A percentile compares a stretch with the other conserved stretches of the same genome.
phyloP scores from a whole-genome alignment of 2,888 invertebrate genomes.

The Chouioia cunea region DNA sequence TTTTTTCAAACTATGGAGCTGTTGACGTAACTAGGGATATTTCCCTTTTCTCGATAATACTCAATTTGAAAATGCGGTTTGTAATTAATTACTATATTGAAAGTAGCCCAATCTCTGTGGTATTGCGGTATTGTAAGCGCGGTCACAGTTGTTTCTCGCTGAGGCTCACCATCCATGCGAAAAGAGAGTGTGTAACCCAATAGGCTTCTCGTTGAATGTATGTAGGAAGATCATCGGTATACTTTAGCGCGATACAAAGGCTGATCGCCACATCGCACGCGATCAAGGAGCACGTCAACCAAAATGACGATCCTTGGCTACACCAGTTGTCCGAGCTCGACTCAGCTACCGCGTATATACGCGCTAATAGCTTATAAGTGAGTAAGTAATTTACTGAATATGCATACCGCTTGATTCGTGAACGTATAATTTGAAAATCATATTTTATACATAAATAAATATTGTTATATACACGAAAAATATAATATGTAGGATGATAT shows the following conservation, averaged over 20 bases:
- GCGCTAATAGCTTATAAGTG: neutral
- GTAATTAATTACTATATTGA: too few species aligned
- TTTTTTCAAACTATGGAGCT: too few species aligned
- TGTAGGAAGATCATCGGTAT: conserved; percentile 59
- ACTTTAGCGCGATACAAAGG: conserved; percentile 62
- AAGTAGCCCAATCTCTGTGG: too few species aligned
- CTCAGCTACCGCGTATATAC: neutral
- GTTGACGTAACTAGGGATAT: too few species aligned
- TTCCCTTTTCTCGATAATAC: too few species aligned
- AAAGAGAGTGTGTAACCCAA: conserved; percentile 60
- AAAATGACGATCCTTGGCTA: conserved; percentile 61
- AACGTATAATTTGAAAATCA: too few species aligned
- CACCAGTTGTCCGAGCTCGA: conserved; percentile 25
- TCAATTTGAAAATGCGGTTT: too few species aligned
- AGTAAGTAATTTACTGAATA: conserved; percentile 16
- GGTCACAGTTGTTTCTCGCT: conserved; percentile 60
- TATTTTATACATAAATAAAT: too few species aligned
- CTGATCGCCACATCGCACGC: conserved; percentile 68
- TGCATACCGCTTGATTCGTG: too few species aligned
- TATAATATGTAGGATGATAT: too few species aligned
- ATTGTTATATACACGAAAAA: too few species aligned
- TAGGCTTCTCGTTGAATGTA: conserved; percentile 60
- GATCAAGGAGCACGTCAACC: conserved; percentile 65
- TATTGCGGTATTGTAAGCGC: neutral
- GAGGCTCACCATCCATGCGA: conserved; percentile 53